Base-by-base conservation (phyloP, 1,140 invertebrate genomes). In the Zaprionus ghesquierei region DNA sequence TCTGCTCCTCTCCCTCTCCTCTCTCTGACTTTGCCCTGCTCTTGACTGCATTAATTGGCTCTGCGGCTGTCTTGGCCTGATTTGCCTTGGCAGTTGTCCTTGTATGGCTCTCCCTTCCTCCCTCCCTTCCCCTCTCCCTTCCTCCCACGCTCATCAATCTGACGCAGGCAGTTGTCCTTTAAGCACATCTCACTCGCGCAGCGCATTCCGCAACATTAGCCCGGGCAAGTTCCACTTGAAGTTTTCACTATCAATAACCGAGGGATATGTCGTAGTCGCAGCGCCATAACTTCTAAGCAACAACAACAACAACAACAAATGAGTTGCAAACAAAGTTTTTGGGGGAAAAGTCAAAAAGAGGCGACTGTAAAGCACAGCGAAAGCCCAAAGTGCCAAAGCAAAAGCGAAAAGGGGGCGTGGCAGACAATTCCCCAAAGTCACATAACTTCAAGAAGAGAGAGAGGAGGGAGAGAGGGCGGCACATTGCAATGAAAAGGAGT, bases 211-310 rank as follows among this genome's bases (percentile, higher is more conserved):
- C 84, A 74, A 87, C 84, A 87, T 89, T 89, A 89, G 79, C 76
- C 73, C 69, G 69, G 58, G 59, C 62, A 79, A 87, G 72, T 89
- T 74, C 55, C 35, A 15, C 35, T 63, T 60, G 66, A 87, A 87
- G 64, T 90, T 90, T 82, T 84, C 79, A 87, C 81, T 84, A 86
- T 90, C 86, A 84, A 86, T 85, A 85, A 77, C 71, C 73, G 58
- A 69, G 71, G 74, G 73, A 65, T 69, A 60, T 27, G 71, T 66
- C 60, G 46, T 63, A 65, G 69, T 76, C 65, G 68, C 5, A 56
- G 44, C 20, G 44, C 20, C 51, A 72, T 71, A 65, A 71, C 69
- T 71, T 31, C 60, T 59, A 54, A 54, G 31, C 66, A 33, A 27
- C n/a, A 65, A 25, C 50, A 61, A 69, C 50, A 33, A 53, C 53